Evolutionary conservation across 2,888 invertebrate genomes (phyloP), one percentile per base, ranked within the genome.

Genomic region (Lacanobia wlatinum): DNA sequence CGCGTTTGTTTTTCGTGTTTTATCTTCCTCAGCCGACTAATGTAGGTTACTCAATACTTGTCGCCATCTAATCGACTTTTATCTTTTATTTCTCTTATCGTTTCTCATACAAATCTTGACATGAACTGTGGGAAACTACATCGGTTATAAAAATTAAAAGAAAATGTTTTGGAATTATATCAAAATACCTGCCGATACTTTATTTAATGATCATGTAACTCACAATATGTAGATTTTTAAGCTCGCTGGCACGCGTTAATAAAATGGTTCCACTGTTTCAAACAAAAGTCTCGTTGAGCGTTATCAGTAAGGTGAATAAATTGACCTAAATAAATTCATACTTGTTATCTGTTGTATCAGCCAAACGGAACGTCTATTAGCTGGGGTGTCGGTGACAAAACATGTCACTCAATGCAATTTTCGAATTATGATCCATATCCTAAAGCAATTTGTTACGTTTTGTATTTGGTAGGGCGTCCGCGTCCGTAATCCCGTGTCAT

Each of bases 401-500:
- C 69, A 73, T 76, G 71, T 69, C 78, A 73, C 66, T 64, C 71
- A 73, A 78, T 55, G 73, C 66, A 73, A 73, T 77, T 74, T 78
- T 75, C 68, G 59, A 66, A 76, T 78, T 66, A 78, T 74, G 43
- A 58, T 63, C 64, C 68, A 62, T 77, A 71, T 85, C 84, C 84
- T 81, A n/a, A 59, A 68, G 55, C 81, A 76, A 76, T 83, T 86
- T 75, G 63, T 77, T 76, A 80, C 34, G 83, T 78, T 76, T 71
- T 74, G 46, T 76, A 74, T 73, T 73, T 50, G 56, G 55, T 64
- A 63, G 70, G 66, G 62, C 1, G 34, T 18, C 38, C 34, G 48
- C 12, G 23, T 40, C 5, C 46, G 12, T 46, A 38, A 12, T 56
- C 38, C 52, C 55, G 56, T 72, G 76, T 80, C 81, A 65, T 73